Evolutionary conservation across 2,888 invertebrate species (phyloP).

Genomic region (Noctua pronuba): DNA sequence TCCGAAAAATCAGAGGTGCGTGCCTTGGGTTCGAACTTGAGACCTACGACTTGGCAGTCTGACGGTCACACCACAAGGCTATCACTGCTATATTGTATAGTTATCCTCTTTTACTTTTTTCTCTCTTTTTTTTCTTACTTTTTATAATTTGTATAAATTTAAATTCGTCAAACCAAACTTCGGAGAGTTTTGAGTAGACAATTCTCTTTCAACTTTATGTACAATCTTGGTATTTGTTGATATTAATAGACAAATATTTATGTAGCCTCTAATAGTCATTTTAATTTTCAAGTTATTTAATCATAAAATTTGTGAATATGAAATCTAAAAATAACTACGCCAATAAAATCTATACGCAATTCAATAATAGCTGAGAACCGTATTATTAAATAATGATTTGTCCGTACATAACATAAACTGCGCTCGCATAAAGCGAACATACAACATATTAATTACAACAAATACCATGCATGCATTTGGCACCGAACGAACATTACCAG

Average conservation of each 20-base stretch:
- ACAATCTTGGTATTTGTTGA: background rate
- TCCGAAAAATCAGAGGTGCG: too few relatives aligned
- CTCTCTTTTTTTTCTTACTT: too few relatives aligned
- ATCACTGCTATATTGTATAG: too few relatives aligned
- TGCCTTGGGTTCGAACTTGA: too few relatives aligned
- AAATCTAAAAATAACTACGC: background rate
- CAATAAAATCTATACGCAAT: background rate
- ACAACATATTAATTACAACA: conserved; percentile 43
- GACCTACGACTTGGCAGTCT: too few relatives aligned
- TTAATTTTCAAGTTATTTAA: background rate
- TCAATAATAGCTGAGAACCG: background rate
- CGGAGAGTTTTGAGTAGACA: background rate
- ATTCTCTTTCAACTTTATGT: background rate
- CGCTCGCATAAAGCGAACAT: background rate
- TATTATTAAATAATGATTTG: conserved; percentile 5
- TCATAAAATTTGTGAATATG: background rate
- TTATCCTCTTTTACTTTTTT: too few relatives aligned
- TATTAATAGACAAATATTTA: background rate
- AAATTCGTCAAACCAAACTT: background rate
- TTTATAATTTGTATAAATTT: too few relatives aligned
- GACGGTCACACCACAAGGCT: too few relatives aligned
- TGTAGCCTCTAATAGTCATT: background rate
- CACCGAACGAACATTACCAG: conserved; percentile 44
- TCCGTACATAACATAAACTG: conserved; percentile 11
- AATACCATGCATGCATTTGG: conserved; percentile 38